Percentiles rank a stretch among this genome's conserved stretches.
These are phyloP conservation scores for Lytechinus variegatus DNA, from an alignment of 35 echinoderm and acorn worm genomes.

Conservation along the genomic window DNA sequence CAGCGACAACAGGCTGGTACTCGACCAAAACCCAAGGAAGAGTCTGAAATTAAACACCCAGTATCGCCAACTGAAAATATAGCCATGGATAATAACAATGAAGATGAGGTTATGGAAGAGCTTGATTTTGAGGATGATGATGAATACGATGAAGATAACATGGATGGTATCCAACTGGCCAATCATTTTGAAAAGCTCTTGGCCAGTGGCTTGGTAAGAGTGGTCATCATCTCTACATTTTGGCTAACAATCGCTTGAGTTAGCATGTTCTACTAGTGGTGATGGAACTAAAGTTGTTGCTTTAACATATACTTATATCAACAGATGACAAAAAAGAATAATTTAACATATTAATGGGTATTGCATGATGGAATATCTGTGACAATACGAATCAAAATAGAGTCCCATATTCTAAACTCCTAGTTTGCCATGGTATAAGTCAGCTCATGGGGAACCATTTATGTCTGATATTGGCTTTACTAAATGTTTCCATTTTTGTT, in stretches of 20 bases:
- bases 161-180: conserved; percentile 12
- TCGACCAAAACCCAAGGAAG: background rate
- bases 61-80: background rate
- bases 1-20: background rate
- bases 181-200: conserved; percentile 40
- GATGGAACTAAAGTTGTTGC: background rate
- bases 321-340: background rate
- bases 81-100: background rate
- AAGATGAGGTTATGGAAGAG: conserved; percentile 14
- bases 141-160: conserved; percentile 29
- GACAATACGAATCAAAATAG: background rate
- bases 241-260: background rate
- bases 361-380: background rate
- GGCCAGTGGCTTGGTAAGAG: conserved; percentile 32
- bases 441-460: no score
- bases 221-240: background rate
- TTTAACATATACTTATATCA: background rate
- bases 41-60: background rate
- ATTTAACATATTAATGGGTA: background rate
- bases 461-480: no score
- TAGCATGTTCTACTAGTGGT: background rate
- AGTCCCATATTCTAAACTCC: no score
- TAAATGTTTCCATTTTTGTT: no score
- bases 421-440: no score
- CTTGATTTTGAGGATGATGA: conserved; percentile 26